Evolutionary conservation across 2,888 invertebrate species (phyloP).

Genomic region (Heliconius erato): DNA sequence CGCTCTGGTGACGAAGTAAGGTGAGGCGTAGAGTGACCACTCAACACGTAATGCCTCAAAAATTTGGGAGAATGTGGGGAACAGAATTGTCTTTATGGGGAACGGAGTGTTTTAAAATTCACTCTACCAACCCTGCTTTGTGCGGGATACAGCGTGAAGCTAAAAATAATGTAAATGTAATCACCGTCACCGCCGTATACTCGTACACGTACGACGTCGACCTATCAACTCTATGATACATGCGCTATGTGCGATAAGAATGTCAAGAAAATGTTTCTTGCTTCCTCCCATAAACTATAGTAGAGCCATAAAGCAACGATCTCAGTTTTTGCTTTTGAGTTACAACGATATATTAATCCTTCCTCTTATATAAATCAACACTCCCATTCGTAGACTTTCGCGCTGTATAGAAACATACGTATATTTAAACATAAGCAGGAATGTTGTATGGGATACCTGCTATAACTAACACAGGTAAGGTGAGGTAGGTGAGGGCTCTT

Average conservation of each 20-base stretch:
- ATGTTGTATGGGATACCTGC: background rate
- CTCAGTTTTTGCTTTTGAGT: slow-evolving; percentile 12
- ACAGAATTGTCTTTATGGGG: background rate
- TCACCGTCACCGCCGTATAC: background rate
- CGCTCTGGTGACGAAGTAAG: background rate
- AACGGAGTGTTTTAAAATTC: background rate
- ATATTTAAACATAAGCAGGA: background rate
- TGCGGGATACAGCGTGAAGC: background rate
- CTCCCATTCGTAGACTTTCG: background rate
- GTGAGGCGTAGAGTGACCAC: background rate
- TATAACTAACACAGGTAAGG: slow-evolving; percentile 8
- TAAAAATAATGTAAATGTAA: background rate
- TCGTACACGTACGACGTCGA: background rate
- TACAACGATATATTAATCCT: slow-evolving; percentile 15
- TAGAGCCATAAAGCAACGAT: slow-evolving; percentile 7
- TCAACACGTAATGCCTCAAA: background rate
- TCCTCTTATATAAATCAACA: background rate
- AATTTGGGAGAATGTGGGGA: background rate
- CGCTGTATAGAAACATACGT: background rate
- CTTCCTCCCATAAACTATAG: slow-evolving; percentile 5
- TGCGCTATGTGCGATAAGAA: background rate
- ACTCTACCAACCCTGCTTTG: background rate
- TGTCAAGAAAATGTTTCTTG: slow-evolving; percentile 12
- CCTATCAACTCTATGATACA: slow-evolving; percentile 2
- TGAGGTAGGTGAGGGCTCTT: background rate